Evolutionary conservation across 2,888 invertebrate genomes (phyloP).

Genomic region (Drosophila pegasa): DNA sequence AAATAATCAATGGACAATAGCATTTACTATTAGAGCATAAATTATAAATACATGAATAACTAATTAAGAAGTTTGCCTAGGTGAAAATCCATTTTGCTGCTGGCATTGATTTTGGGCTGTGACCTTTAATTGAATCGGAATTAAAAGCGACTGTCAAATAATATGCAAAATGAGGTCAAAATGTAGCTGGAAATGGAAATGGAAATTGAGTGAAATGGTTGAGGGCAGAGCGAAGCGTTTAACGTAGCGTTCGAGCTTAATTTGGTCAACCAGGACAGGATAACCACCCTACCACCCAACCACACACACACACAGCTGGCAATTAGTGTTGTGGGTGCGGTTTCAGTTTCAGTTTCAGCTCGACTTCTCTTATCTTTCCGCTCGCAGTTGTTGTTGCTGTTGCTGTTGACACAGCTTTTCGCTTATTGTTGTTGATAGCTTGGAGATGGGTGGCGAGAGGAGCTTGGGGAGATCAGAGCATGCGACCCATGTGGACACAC

Average conservation of each 20-base stretch:
- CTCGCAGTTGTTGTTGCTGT: constrained; percentile 16
- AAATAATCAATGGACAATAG: constrained; percentile 1
- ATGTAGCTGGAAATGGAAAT: constrained; percentile 13
- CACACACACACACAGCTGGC: constrained; percentile 42
- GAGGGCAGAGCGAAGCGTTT: constrained; percentile 50
- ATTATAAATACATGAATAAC: constrained; percentile 4
- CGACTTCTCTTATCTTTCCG: constrained; percentile 61
- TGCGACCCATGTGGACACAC: constrained; percentile 9
- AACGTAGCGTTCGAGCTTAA: constrained; percentile 52
- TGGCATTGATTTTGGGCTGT: constrained; percentile 32
- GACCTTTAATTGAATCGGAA: constrained; percentile 25
- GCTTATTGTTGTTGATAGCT: constrained; percentile 51
- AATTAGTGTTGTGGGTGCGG: constrained; percentile 71
- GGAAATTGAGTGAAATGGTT: constrained; percentile 16
- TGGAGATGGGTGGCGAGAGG: constrained; percentile 1
- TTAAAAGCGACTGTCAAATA: constrained; percentile 21
- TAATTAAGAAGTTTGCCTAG: constrained; percentile 9
- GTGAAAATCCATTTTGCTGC: constrained; percentile 6
- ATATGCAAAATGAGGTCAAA: constrained; percentile 31
- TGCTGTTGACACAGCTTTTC: constrained; percentile 34
- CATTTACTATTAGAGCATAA: background rate
- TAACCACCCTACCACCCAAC: background rate
- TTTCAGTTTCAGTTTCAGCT: constrained; percentile 55
- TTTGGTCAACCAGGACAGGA: constrained; percentile 38
- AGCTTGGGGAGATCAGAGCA: no score